These are phyloP conservation scores for Melipona bicolor DNA, from an alignment of 2,888 invertebrate species.

Conservation along the genomic window DNA sequence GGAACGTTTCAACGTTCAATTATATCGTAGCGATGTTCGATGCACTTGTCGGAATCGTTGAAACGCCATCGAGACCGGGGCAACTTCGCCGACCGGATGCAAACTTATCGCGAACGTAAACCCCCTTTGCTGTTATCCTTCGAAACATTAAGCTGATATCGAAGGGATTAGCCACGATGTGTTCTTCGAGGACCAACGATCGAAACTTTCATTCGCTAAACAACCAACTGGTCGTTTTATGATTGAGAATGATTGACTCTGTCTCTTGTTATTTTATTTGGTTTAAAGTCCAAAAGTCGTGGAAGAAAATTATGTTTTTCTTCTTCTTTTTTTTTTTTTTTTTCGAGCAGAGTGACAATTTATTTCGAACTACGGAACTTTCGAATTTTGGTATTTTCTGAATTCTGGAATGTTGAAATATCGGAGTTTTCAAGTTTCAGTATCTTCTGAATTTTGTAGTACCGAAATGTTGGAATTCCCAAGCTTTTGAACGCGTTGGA, in stretches of 20 bases:
- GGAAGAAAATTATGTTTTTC: not conserved
- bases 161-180: constrained; percentile 54
- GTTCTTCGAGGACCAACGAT: constrained; percentile 14
- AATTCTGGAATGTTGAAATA: too few species aligned
- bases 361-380: too few species aligned
- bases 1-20: constrained; percentile 18
- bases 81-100: constrained; percentile 28
- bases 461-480: too few species aligned
- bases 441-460: too few species aligned
- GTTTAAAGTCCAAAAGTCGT: not conserved
- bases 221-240: not conserved
- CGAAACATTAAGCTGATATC: constrained; percentile 55
- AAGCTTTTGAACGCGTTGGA: too few species aligned
- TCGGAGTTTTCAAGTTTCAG: too few species aligned
- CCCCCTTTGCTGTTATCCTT: constrained; percentile 52
- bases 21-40: constrained; percentile 34
- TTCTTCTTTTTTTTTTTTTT: too few species aligned
- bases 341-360: too few species aligned
- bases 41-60: constrained; percentile 38
- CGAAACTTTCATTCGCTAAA: constrained; percentile 23
- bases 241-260: not conserved
- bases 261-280: not conserved
- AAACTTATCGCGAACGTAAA: constrained; percentile 52
- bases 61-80: constrained; percentile 38
- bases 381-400: too few species aligned